A percentile compares a stretch with the other conserved stretches of the same genome.
Evolutionary conservation across 23 tunicate genomes (phyloP).

Genomic region (Botrylloides violaceus): DNA sequence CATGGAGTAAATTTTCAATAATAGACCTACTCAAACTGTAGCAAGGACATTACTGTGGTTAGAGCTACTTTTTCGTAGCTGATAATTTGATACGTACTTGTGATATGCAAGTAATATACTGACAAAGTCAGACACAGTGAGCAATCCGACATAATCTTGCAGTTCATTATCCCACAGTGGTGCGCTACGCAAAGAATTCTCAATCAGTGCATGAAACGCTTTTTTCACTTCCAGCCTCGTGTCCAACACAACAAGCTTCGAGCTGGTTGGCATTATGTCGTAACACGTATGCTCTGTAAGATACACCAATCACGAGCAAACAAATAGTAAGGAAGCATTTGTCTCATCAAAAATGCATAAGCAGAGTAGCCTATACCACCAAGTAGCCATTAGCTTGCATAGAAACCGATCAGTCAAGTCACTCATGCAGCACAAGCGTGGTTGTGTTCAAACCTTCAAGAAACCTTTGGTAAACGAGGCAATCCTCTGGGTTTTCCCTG

Average conservation of each 20-base stretch:
- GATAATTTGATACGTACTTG: slow-evolving; percentile 22
- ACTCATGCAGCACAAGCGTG: background rate
- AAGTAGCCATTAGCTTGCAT: no score
- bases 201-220: slow-evolving; percentile 70
- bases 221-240: slow-evolving; percentile 42
- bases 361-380: no score
- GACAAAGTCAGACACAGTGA: slow-evolving; percentile 82
- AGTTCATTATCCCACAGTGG: slow-evolving; percentile 62
- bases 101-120: slow-evolving; percentile 46
- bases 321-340: no score
- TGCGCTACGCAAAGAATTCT: slow-evolving; percentile 62
- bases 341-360: no score
- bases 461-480: slow-evolving; percentile 66
- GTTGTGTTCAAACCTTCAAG: slow-evolving; percentile 51
- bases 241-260: slow-evolving; percentile 78
- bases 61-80: no score
- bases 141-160: slow-evolving; percentile 50
- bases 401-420: background rate
- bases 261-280: slow-evolving; percentile 91
- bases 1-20: no score
- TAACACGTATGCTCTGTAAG: slow-evolving; percentile 85
- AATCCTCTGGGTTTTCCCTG: slow-evolving; percentile 30
- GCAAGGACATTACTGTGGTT: no score
- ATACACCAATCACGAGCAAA: no score
- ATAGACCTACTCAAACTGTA: no score